These are phyloP conservation scores for Clarias macrocephalus DNA, from an alignment of 2,113 vertebrate genomes.

Conservation along the genomic window DNA sequence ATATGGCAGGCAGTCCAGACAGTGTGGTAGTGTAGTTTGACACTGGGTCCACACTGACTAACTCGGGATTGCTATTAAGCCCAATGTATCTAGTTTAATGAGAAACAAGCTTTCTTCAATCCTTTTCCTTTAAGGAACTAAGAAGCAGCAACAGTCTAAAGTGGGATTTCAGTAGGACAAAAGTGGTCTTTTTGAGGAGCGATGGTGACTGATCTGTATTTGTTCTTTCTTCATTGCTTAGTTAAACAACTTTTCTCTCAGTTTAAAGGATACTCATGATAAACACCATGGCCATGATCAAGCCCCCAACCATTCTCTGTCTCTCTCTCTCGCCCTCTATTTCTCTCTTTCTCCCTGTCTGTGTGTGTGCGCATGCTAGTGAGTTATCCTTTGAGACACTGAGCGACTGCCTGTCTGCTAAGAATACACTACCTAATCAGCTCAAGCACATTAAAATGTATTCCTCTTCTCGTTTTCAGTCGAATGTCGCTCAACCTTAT, in stretches of 20 bases:
- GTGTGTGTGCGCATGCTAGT: background rate
- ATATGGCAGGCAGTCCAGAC: background rate
- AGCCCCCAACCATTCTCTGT: constrained; percentile 30
- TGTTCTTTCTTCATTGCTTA: constrained; percentile 47
- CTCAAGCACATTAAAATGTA: background rate
- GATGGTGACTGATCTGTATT: background rate
- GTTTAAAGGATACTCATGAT: constrained; percentile 58
- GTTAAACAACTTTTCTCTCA: constrained; percentile 49
- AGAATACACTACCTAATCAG: background rate
- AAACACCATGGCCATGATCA: constrained; percentile 63
- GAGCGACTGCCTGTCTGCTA: background rate
- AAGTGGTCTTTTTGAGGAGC: background rate
- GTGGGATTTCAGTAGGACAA: background rate
- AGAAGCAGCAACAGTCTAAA: too few relatives aligned
- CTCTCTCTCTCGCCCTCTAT: background rate
- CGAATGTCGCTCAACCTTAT: background rate
- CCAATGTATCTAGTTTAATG: background rate
- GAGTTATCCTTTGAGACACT: background rate
- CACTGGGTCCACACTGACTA: background rate
- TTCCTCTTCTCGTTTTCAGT: background rate
- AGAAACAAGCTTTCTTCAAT: background rate
- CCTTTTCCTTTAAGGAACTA: background rate
- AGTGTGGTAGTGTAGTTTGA: background rate
- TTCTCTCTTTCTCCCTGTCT: constrained; percentile 40
- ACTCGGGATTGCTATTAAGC: background rate